phyloP scores from a whole-genome alignment of 2,113 vertebrate genomes.

The Urocolius indicus region DNA sequence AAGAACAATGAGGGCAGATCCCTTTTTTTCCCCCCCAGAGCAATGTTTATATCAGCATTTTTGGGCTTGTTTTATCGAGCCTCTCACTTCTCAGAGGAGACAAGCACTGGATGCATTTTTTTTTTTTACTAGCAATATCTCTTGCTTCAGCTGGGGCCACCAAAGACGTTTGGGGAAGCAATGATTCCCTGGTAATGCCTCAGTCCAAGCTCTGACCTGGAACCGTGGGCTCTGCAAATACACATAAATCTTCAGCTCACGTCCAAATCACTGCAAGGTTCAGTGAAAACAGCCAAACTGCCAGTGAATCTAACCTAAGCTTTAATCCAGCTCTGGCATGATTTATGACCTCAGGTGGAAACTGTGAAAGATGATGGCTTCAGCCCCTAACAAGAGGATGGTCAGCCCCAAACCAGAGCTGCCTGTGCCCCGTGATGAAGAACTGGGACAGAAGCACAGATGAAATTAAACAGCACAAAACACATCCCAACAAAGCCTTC shows the following conservation, averaged over 20 bases:
- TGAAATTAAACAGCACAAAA: not conserved
- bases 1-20: not conserved
- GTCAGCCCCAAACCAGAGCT: not conserved
- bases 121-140: not conserved
- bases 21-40: not conserved
- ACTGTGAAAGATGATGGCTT: not conserved
- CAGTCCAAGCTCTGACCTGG: conserved; percentile 59
- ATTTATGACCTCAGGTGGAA: conserved; percentile 61
- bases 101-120: not conserved
- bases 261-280: conserved; percentile 63
- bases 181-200: not conserved
- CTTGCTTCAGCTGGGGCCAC: conserved; percentile 30
- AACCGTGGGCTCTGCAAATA: conserved; percentile 56
- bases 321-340: not conserved
- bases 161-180: conserved; percentile 29
- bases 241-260: conserved; percentile 61
- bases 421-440: not conserved
- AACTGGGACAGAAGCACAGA: not conserved
- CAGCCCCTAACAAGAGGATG: not conserved
- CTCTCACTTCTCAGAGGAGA: not conserved
- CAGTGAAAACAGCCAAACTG: conserved; percentile 54
- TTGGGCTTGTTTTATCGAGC: not conserved
- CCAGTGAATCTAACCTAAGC: conserved; percentile 11
- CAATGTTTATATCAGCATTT: not conserved
- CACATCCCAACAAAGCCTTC: not conserved